phyloP scores from a whole-genome alignment of 2,888 invertebrate genomes.

The Leptothorax acervorum region DNA sequence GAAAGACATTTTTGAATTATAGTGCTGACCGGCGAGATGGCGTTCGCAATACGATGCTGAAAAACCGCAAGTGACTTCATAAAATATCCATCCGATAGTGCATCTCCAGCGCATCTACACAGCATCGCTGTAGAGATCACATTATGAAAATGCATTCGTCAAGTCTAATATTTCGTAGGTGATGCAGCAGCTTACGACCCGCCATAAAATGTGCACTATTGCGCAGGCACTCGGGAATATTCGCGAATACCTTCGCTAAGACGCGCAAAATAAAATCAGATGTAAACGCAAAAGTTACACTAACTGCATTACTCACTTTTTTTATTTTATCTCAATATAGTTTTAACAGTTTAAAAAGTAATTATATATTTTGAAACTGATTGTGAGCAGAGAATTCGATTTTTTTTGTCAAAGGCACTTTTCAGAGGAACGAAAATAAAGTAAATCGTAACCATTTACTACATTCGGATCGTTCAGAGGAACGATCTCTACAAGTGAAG shows the following conservation, averaged over 20 bases:
- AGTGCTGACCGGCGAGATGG: conserved; percentile 13
- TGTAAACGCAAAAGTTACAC: neutral
- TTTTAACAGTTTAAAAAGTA: neutral
- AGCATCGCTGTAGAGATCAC: conserved; percentile 52
- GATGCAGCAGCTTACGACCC: conserved; percentile 69
- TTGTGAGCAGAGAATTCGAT: neutral
- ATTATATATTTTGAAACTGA: neutral
- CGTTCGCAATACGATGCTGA: conserved; percentile 55
- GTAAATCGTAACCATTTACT: too few relatives aligned
- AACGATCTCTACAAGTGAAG: too few relatives aligned
- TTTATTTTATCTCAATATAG: neutral
- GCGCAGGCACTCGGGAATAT: conserved; percentile 46
- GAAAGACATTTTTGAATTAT: conserved; percentile 12
- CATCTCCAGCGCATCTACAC: conserved; percentile 33
- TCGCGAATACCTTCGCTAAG: conserved; percentile 23
- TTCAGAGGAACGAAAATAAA: too few relatives aligned
- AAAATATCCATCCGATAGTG: conserved; percentile 69
- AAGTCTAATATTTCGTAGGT: conserved; percentile 76
- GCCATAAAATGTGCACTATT: conserved; percentile 63
- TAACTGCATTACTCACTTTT: neutral
- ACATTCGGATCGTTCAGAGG: too few relatives aligned
- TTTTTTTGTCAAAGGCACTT: too few relatives aligned
- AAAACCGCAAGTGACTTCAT: conserved; percentile 66
- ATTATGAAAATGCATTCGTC: conserved; percentile 80
- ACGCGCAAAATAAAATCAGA: conserved; percentile 21